Evolutionary conservation across 2,888 invertebrate species (phyloP), one percentile per base, ranked within the genome.

Genomic region (Xestoiulus laeticollis): DNA sequence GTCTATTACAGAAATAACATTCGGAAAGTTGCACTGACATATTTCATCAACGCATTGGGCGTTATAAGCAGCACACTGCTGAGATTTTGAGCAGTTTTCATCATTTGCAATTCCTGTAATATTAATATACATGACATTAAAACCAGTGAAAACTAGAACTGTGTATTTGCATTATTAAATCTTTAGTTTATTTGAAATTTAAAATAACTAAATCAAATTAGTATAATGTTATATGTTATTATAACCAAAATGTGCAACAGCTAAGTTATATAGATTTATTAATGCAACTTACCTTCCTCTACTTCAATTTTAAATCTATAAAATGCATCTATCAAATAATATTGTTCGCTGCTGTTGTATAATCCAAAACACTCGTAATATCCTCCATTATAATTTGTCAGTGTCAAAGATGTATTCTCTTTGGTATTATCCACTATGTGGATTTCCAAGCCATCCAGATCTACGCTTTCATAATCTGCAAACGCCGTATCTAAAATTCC

Each of bases 51-150:
- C 5, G n/a, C 53, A 59, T n/a, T 59, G 5, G 53, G 53, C 12
- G 53, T 59, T 19, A 19, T 59, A 59, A 59, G n/a, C 53, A 59
- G n/a, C 53, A n/a, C 53, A 59, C 19, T n/a, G 53, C 19, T 59
- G 53, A 59, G 53, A 59, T 59, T 59, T 59, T n/a, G n/a, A n/a
- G n/a, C 53, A 59, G 53, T 59, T 59, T 59, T 59, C 53, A n/a
- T 19, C 53, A 59, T 59, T 59, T 19, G 19, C 5, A n/a, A n/a
- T 59, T 59, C 53, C 53, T 59, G 53, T 59, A n/a, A 59, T n/a
- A n/a, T n/a, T n/a, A n/a, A 10, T 43, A 43, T 43, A 10, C 43
- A 43, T 43, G 43, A 14, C 8, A 48, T 48, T 48, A 3, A 2
- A 10, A 48, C 14, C 16, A 14, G 2, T 48, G 48, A 48, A 48